A percentile compares a stretch with the other conserved stretches of the same genome.
phyloP scores from a whole-genome alignment of 2,888 invertebrate species.

The Agelastica alni region DNA sequence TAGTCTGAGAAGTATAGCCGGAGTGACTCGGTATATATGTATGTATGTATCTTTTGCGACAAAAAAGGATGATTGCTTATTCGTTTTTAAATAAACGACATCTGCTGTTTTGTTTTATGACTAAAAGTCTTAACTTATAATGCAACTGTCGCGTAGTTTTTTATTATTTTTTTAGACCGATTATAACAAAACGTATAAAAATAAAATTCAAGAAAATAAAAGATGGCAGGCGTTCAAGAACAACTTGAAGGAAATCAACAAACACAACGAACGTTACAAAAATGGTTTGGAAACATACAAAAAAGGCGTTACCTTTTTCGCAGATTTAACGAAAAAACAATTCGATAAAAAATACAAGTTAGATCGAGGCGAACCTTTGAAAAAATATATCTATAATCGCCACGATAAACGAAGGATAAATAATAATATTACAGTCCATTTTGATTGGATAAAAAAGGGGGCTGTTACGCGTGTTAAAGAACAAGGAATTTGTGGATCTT shows the following conservation, averaged over 20 bases:
- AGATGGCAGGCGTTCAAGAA: conserved; percentile 18
- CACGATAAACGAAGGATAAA: not conserved
- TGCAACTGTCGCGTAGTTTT: no score
- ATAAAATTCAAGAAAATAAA: conserved; percentile 11
- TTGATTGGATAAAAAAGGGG: conserved; percentile 26
- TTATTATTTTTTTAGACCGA: conserved; percentile 10
- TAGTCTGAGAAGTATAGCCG: no score
- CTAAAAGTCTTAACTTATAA: no score
- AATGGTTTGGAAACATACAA: conserved; percentile 17
- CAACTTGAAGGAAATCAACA: conserved; percentile 23
- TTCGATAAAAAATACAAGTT: conserved; percentile 20
- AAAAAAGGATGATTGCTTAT: no score
- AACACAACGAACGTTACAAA: conserved; percentile 23
- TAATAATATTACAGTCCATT: conserved; percentile 6
- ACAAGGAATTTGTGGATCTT: conserved; percentile 30
- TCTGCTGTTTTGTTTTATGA: no score
- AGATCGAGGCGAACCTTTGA: not conserved
- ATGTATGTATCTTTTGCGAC: no score
- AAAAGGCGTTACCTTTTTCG: conserved; percentile 24
- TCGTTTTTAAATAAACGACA: no score
- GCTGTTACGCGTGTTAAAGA: conserved; percentile 27
- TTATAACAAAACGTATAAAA: conserved; percentile 22
- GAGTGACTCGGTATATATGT: no score
- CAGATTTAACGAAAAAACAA: conserved; percentile 24
- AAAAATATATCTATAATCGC: no score